These are phyloP conservation scores for Salvelinus sp. DNA, from an alignment of 2,113 vertebrate genomes.

Conservation along the genomic window DNA sequence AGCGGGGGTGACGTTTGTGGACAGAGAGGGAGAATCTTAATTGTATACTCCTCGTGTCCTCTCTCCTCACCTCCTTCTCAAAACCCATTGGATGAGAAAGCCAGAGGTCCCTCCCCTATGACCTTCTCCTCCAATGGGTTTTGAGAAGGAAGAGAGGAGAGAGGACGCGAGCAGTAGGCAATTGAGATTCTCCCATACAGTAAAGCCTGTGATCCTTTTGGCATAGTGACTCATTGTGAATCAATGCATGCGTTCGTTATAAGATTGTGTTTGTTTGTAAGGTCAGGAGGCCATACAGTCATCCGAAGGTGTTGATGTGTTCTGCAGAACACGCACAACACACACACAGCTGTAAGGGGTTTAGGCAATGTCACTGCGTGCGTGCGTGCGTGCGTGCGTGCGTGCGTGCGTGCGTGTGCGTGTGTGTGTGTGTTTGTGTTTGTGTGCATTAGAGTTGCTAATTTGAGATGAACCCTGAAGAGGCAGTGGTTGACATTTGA, in stretches of 20 bases:
- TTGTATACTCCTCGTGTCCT: no score
- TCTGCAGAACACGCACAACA: background rate
- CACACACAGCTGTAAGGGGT: background rate
- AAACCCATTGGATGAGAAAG: no score
- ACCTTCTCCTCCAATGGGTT: no score
- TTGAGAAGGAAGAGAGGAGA: no score
- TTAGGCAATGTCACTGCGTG: background rate
- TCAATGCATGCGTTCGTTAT: slow-evolving; percentile 1
- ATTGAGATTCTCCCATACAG: no score
- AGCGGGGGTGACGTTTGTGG: no score
- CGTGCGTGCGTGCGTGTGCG: slow-evolving; percentile 3
- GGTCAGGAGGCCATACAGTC: background rate
- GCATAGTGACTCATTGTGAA: background rate
- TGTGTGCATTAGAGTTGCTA: background rate
- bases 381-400: no score
- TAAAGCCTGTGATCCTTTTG: no score
- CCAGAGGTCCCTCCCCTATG: no score
- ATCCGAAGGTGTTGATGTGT: background rate
- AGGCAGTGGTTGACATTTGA: slow-evolving; percentile 8
- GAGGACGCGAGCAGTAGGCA: no score
- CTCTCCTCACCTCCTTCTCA: no score
- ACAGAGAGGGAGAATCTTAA: no score
- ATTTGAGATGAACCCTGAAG: background rate
- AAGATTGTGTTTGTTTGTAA: slow-evolving; percentile 7
- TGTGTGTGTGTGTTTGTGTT: background rate